Percentiles rank a stretch among this genome's conserved stretches.
phyloP scores from a whole-genome alignment of 2,113 vertebrate genomes.

The Actenoides lindsayi region DNA sequence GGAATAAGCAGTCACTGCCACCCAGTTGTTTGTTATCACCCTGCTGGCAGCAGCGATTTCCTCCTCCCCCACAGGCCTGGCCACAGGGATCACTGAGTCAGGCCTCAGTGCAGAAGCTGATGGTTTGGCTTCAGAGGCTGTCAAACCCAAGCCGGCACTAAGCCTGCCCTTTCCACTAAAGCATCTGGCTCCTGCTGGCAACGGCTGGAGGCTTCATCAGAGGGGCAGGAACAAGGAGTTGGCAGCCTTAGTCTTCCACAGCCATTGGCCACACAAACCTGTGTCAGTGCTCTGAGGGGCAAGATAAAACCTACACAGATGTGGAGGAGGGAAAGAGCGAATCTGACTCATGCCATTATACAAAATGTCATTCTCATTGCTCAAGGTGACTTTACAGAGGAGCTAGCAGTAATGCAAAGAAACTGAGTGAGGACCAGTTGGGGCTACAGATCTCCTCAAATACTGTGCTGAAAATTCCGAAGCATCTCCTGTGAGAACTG shows the following conservation, averaged over 20 bases:
- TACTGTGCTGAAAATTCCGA: background rate
- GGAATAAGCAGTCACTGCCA: background rate
- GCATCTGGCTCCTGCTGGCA: conserved; percentile 32
- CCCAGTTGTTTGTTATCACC: background rate
- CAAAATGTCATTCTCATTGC: conserved; percentile 23
- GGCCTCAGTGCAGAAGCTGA: background rate
- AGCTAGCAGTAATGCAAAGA: background rate
- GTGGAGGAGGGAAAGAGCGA: conserved; percentile 51
- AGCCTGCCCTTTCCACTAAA: background rate
- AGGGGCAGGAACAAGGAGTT: conserved; percentile 3
- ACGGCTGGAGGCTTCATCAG: background rate
- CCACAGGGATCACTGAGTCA: background rate
- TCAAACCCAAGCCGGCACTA: accelerated
- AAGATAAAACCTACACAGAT: conserved; percentile 47
- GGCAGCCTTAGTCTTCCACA: conserved; percentile 12
- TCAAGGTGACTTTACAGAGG: conserved; percentile 29
- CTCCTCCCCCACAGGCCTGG: background rate
- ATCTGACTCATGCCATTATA: conserved; percentile 32
- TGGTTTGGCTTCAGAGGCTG: background rate
- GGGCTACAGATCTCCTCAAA: background rate
- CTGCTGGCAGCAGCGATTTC: background rate
- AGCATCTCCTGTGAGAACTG: background rate
- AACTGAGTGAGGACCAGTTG: background rate
- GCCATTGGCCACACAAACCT: background rate
- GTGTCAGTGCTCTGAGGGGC: conserved; percentile 37